Base-by-base conservation (phyloP, 2,888 invertebrate species). In the Latrodectus elegans region DNA sequence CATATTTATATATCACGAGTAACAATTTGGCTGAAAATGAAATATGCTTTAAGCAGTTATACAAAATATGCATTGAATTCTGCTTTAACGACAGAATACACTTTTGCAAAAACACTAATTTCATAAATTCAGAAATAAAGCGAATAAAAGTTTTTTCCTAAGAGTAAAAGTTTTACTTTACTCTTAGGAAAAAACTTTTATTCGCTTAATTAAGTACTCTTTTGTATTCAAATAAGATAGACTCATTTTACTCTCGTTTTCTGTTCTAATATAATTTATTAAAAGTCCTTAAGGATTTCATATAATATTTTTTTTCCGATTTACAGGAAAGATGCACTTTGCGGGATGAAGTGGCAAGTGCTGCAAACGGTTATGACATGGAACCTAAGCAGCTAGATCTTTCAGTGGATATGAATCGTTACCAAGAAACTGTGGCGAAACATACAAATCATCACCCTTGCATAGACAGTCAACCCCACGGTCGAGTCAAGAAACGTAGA, bases 351-450 rank as follows among this genome's bases (percentile, higher is more conserved):
- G 22, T 52, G 8, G n/a, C 81, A 10, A 14, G 51, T 12, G 10
- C 74, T 11, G 22, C 51, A 4, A 80, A 76, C 22, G 86, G 80
- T 15, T 82, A 64, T 49, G 83, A 89, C 8, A 75, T 86, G 64
- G 85, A 85, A 12, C 71, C 72, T 12, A 80, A 89, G 26, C 85
- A 83, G 60, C 15, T 86, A 26, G 86, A 86, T 55, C 22, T 85
- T n/a, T 80, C 88, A 12, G 74, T 77, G 1, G 88, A 89, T 38
- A 74, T 79, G 55, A 22, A 77, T 10, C 53, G 78, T n/a, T 79
- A 79, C 17, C 81, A 49, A 64, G 78, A 84, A 22, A 71, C 52
- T n/a, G 73, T 68, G 11, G 53, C 82, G 1, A 77, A 72, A 38
- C 88, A 81, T 67, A 38, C 72, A n/a, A 73, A 55, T 49, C 84